These are phyloP conservation scores for Taxidea taxus DNA, from an alignment of 2,113 vertebrate species.

Conservation along the genomic window DNA sequence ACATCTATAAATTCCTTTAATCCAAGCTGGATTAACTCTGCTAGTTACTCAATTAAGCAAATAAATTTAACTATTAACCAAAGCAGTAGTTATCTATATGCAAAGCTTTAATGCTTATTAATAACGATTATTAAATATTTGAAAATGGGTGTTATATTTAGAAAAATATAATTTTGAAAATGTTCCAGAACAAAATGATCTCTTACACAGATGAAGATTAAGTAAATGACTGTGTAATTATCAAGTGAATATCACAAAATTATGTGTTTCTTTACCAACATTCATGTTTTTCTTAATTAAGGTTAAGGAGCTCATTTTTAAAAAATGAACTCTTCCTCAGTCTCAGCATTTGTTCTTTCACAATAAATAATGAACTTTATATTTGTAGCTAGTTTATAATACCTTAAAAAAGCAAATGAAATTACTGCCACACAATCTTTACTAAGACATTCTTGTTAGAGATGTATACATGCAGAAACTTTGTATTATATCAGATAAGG, in stretches of 20 bases:
- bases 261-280: background rate
- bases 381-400: background rate
- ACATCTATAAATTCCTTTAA: background rate
- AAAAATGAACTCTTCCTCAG: background rate
- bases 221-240: background rate
- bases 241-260: background rate
- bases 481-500: background rate
- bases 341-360: background rate
- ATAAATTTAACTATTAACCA: background rate
- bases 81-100: background rate
- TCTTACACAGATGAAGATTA: background rate
- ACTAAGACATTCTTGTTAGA: background rate
- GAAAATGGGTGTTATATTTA: background rate
- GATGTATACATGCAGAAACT: background rate
- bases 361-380: background rate
- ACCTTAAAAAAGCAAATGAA: background rate
- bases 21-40: background rate
- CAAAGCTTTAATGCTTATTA: background rate
- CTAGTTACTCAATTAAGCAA: background rate
- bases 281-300: background rate
- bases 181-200: background rate
- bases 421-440: background rate
- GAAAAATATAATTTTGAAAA: constrained; percentile 15
- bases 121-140: background rate
- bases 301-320: background rate